Percentiles rank a stretch among this genome's conserved stretches.
phyloP scores from a whole-genome alignment of 2,888 invertebrate species.

The Hypselothyrea guttata region DNA sequence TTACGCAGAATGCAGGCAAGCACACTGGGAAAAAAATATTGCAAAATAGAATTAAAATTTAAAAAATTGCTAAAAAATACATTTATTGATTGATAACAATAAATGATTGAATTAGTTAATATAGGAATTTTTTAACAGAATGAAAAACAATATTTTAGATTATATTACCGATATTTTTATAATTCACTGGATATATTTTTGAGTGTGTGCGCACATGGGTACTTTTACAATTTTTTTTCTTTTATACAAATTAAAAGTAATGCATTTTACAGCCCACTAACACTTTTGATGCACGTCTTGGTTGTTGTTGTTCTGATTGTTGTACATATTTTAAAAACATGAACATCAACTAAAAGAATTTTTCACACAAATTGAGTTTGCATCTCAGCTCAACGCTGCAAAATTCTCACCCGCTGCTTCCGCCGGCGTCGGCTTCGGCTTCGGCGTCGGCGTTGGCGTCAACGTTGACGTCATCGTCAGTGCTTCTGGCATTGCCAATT shows the following conservation, averaged over 20 bases:
- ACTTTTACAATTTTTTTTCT: constrained; percentile 21
- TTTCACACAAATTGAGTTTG: constrained; percentile 75
- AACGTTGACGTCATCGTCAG: constrained; percentile 22
- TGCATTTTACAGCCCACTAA: constrained; percentile 43
- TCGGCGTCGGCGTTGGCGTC: constrained; percentile 9
- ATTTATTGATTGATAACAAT: too few species aligned
- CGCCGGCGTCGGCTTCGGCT: constrained; percentile 8
- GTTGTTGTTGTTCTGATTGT: constrained; percentile 22
- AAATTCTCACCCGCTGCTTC: constrained; percentile 5
- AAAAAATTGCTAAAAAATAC: too few species aligned
- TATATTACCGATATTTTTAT: too few species aligned
- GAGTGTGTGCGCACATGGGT: too few species aligned
- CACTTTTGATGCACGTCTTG: constrained; percentile 17
- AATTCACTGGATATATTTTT: too few species aligned
- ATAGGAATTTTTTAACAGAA: too few species aligned
- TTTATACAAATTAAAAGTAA: constrained; percentile 45
- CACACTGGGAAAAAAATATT: too few species aligned
- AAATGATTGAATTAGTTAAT: too few species aligned
- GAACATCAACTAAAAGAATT: constrained; percentile 71
- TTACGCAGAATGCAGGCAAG: constrained; percentile 19
- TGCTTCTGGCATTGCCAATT: constrained; percentile 74
- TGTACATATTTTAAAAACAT: constrained; percentile 55
- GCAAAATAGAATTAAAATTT: too few species aligned
- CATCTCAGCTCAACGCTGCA: constrained; percentile 17
- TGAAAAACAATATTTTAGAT: too few species aligned